Evolutionary conservation across 2,797 vertebrate species (phyloP).

Genomic region (Platyrinchus mystaceus): DNA sequence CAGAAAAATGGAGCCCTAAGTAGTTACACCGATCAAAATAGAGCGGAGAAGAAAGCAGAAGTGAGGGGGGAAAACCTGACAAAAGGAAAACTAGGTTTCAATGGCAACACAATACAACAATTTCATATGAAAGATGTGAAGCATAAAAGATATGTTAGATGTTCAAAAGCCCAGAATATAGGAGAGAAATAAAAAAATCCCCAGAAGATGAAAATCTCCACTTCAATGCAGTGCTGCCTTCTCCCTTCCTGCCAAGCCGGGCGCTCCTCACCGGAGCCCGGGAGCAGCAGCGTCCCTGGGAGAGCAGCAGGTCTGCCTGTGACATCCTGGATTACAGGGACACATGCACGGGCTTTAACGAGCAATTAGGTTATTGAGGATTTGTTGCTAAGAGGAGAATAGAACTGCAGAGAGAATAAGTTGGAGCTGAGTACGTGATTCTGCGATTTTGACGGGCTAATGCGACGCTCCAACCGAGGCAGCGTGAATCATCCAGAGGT

Average conservation of each 20-base stretch:
- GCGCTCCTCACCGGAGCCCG: neutral
- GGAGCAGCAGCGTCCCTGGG: slow-evolving; percentile 4
- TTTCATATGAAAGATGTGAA: slow-evolving; percentile 65
- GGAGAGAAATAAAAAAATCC: slow-evolving; percentile 53
- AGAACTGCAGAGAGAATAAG: slow-evolving; percentile 34
- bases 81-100: slow-evolving; percentile 69
- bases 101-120: slow-evolving; percentile 76
- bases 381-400: slow-evolving; percentile 58
- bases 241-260: slow-evolving; percentile 29
- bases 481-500: neutral
- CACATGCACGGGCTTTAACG: neutral
- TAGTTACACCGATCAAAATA: slow-evolving; percentile 63
- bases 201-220: slow-evolving; percentile 71
- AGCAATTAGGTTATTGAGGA: slow-evolving; percentile 71
- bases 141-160: slow-evolving; percentile 73
- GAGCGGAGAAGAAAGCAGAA: slow-evolving; percentile 60
- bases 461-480: neutral
- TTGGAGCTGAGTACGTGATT: neutral
- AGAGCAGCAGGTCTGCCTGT: neutral
- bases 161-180: slow-evolving; percentile 73
- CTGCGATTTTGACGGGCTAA: neutral
- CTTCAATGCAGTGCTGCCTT: slow-evolving; percentile 66
- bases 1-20: slow-evolving; percentile 61
- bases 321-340: neutral
- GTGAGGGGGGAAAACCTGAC: slow-evolving; percentile 59